Evolutionary conservation across 2,888 invertebrate species (phyloP).

Genomic region (Epistrophe eligans): DNA sequence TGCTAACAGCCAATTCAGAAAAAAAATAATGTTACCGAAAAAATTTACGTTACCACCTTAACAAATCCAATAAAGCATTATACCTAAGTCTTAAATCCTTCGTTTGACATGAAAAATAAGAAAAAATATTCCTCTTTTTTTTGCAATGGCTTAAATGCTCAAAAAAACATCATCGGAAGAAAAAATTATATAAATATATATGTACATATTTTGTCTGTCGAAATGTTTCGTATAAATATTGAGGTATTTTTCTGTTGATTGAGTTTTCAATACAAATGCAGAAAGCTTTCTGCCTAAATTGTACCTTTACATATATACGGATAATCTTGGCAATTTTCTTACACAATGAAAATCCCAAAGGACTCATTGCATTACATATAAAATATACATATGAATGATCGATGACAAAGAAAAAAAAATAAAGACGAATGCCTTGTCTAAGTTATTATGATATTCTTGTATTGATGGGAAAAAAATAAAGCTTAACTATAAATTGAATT

Average conservation of each 20-base stretch:
- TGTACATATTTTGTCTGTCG: constrained; percentile 4
- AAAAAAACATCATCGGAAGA: not conserved
- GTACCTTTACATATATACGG: not conserved
- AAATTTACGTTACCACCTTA: constrained; percentile 34
- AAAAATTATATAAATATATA: not conserved
- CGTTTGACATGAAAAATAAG: no score
- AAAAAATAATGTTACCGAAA: constrained; percentile 5
- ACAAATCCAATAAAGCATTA: constrained; percentile 13
- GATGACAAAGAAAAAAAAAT: constrained; percentile 6
- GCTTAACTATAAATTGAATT: constrained; percentile 53
- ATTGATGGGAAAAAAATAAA: constrained; percentile 18
- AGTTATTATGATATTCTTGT: constrained; percentile 21
- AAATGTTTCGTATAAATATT: constrained; percentile 1
- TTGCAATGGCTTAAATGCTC: not conserved
- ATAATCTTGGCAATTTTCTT: constrained; percentile 34
- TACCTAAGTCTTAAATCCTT: not conserved
- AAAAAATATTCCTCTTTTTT: not conserved
- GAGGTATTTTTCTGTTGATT: constrained; percentile 24
- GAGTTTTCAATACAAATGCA: constrained; percentile 31
- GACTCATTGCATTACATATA: not conserved
- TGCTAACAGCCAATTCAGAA: no score
- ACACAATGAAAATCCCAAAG: not conserved
- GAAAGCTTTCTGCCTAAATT: constrained; percentile 14
- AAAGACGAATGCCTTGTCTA: not conserved
- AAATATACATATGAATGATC: not conserved